phyloP scores from a whole-genome alignment of 2,113 vertebrate genomes.

The Oryzias celebensis region DNA sequence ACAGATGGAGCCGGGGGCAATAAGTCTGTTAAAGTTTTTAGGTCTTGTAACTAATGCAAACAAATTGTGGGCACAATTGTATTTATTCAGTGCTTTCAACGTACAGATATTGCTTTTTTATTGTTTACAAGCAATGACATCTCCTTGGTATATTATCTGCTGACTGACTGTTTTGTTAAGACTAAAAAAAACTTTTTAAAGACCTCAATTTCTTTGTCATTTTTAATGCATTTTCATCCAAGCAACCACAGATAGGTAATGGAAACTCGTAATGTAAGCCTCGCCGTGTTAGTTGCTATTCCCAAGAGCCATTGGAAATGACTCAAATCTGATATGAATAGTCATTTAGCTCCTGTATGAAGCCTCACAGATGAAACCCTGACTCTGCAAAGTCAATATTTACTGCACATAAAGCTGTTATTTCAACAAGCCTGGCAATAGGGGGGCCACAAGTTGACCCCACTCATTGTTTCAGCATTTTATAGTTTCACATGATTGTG shows the following conservation, averaged over 20 bases:
- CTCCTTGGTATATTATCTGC: neutral
- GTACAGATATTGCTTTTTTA: no score
- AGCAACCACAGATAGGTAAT: no score
- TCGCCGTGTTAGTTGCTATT: conserved; percentile 18
- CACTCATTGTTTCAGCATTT: conserved; percentile 49
- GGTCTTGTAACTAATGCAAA: no score
- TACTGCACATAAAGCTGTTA: conserved; percentile 59
- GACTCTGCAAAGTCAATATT: conserved; percentile 72
- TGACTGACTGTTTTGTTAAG: neutral
- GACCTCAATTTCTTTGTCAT: no score
- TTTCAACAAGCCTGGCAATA: conserved; percentile 51
- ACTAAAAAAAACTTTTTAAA: no score
- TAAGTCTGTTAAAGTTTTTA: no score
- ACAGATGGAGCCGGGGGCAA: no score
- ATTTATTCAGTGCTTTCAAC: no score
- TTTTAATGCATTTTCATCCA: no score
- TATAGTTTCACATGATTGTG: conserved; percentile 38
- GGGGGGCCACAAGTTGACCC: conserved; percentile 22
- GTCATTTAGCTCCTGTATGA: conserved; percentile 38
- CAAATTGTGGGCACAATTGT: no score
- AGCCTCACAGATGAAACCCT: conserved; percentile 59
- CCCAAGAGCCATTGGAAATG: conserved; percentile 24
- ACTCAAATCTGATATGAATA: conserved; percentile 36
- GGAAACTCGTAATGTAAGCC: conserved; percentile 10
- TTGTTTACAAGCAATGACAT: no score